These are phyloP conservation scores for Chionis minor DNA, from an alignment of 2,113 vertebrate species.

Conservation along the genomic window DNA sequence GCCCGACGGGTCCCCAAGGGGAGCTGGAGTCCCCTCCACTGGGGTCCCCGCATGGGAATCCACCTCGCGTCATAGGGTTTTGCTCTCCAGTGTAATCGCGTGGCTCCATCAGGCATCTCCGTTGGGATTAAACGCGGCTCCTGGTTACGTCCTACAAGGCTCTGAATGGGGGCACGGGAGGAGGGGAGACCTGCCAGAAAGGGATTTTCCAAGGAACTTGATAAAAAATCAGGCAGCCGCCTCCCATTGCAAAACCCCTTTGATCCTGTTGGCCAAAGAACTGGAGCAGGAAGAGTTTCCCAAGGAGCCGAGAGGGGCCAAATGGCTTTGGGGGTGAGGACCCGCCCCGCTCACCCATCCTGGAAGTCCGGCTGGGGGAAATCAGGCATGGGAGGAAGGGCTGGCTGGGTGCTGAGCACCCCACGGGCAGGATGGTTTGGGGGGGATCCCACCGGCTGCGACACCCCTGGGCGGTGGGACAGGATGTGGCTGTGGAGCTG, in stretches of 20 bases:
- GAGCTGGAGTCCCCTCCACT: accelerated
- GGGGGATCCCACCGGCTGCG: accelerated
- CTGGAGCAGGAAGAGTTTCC: not conserved
- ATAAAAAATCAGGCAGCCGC: not conserved
- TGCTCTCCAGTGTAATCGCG: accelerated
- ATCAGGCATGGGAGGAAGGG: not conserved
- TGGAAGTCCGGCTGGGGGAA: accelerated
- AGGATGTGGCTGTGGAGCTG: accelerated
- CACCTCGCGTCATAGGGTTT: accelerated
- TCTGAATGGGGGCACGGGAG: accelerated
- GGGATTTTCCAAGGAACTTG: not conserved
- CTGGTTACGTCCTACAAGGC: accelerated
- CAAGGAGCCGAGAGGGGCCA: not conserved
- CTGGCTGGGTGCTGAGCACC: not conserved
- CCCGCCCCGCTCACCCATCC: not conserved
- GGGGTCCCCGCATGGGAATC: accelerated
- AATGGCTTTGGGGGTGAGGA: not conserved
- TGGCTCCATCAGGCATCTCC: not conserved
- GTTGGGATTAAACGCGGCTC: accelerated
- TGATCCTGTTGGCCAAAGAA: not conserved
- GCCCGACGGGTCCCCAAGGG: not conserved
- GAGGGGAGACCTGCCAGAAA: not conserved
- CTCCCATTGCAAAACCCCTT: not conserved
- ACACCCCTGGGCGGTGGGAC: not conserved
- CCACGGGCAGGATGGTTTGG: accelerated